A percentile compares a stretch with the other conserved stretches of the same genome.
phyloP scores from a whole-genome alignment of 1,140 invertebrate species.

The Lordiphosa clarofinis region DNA sequence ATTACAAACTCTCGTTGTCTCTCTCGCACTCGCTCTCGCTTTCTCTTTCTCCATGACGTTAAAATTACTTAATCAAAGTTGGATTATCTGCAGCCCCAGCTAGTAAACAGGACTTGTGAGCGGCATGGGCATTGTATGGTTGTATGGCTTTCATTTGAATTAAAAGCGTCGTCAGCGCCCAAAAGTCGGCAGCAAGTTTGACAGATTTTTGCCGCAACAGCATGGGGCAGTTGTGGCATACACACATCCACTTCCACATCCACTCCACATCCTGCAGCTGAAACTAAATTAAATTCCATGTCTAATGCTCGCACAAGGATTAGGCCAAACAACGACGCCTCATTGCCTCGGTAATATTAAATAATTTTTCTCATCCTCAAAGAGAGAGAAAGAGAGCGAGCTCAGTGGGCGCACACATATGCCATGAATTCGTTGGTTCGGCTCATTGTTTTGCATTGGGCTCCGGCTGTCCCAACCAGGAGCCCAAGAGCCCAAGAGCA shows the following conservation, averaged over 20 bases:
- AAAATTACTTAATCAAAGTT: constrained; percentile 77
- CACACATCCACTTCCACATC: constrained; percentile 27
- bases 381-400: neutral
- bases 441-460: constrained; percentile 72
- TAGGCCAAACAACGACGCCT: constrained; percentile 71
- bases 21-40: too few species aligned
- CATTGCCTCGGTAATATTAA: constrained; percentile 68
- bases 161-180: constrained; percentile 66
- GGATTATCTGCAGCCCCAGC: constrained; percentile 61
- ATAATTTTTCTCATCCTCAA: constrained; percentile 62
- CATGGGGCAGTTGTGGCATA: constrained; percentile 61
- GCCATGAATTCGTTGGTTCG: constrained; percentile 68
- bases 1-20: constrained; percentile 33
- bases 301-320: constrained; percentile 74
- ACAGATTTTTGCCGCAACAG: constrained; percentile 54
- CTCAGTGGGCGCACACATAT: constrained; percentile 45
- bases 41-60: constrained; percentile 7
- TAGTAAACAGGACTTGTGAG: constrained; percentile 38
- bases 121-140: constrained; percentile 5
- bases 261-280: constrained; percentile 15
- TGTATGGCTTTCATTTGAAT: constrained; percentile 65
- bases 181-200: constrained; percentile 57
- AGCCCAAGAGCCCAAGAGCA: constrained; percentile 24
- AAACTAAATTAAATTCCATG: constrained; percentile 76
- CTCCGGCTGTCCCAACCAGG: constrained; percentile 41